Evolutionary conservation across 2,797 vertebrate genomes (phyloP), one percentile per base, ranked within the genome.

Genomic region (Acrocephalus scirpaceus): DNA sequence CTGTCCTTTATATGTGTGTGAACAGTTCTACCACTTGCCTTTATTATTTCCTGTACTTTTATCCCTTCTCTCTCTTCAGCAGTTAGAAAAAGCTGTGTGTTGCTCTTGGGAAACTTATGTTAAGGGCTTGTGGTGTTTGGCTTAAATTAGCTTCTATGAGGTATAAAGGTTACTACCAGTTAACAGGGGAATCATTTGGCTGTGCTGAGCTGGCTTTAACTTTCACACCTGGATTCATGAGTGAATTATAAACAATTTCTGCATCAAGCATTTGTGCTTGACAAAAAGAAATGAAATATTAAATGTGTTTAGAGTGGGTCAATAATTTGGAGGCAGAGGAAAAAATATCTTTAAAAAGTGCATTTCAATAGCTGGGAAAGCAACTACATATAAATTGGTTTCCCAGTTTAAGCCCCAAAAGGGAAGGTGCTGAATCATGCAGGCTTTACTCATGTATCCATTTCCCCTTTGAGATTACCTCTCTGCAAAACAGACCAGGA

Each of bases 331-430:
- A 65, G 81, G 27, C 66, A 36, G 47, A 79, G 80, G 84, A 40
- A 48, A 36, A 73, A 85, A 11, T 60, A 61, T 84, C 91, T 92
- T 25, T 88, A 86, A 91, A 50, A 42, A 91, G 30, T 75, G 61
- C 29, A 96, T 94, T 82, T 94, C 77, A 95, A 73, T 71, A 95
- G 44, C 92, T 97, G 77, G 86, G 80, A 96, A 95, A 95, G 51
- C 80, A 92, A 48, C 76, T 86, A 34, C n/a, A 11, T 66, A 14
- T 67, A 86, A 96, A 78, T 12, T 42, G 62, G 77, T 85, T 92
- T 94, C 42, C 50, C 7, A 21, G 47, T 84, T 79, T 89, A 94
- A 82, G 61, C 85, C 47, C 36, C 54, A 83, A 66, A 86, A 67
- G 57, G 30, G 58, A 84, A 94, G 47, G 32, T 90, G 23, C 84